Evolutionary conservation across 1,140 invertebrate species (phyloP), one percentile per base, ranked within the genome.

Genomic region (Neuroterus valhalla): DNA sequence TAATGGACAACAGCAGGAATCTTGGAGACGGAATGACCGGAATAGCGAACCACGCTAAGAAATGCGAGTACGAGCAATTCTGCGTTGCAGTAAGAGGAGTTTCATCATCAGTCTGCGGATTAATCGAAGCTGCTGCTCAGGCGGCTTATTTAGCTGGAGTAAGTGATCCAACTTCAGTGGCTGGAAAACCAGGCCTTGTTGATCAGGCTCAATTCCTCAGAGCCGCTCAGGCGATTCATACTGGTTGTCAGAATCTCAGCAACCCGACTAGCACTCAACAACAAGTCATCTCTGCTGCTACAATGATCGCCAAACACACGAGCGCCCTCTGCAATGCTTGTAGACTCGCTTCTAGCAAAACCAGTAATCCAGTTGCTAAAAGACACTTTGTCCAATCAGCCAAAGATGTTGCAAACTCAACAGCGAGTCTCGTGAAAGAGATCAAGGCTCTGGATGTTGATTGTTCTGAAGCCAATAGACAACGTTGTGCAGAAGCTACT

Each of bases 321-420:
- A 98, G 96, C 76, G 94, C 97, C 12, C 90, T 99, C 15, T 99
- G 98, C 87, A 98, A 98, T 84, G 96, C 97, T 38, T 99, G 98
- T 86, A 92, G 98, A 19, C 91, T 95, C 2, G 98, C 98, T 0
- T 98, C 97, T 14, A 95, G 95, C 66, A 96, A 96, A 87, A 98
- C 97, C 3, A 94, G 92, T 68, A 98, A 99, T 90, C 96, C 98
- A 0, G 96, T 97, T 21, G 96, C 97, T 46, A 99, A 99, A 89
- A 90, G 97, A 75, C 97, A 99, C 86, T 99, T 99, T 89, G 98
- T 99, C 17, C 97, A 99, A 85, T 96, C 97, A 74, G 98, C 98
- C 26, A 98, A 98, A 87, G 97, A 99, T 86, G 97, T 99, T 1
- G 98, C 98, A 21, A 98, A 98, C 89, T 97, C 96, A 3, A 99